phyloP scores from a whole-genome alignment of 2,797 vertebrate species.

The Varecia variegata region DNA sequence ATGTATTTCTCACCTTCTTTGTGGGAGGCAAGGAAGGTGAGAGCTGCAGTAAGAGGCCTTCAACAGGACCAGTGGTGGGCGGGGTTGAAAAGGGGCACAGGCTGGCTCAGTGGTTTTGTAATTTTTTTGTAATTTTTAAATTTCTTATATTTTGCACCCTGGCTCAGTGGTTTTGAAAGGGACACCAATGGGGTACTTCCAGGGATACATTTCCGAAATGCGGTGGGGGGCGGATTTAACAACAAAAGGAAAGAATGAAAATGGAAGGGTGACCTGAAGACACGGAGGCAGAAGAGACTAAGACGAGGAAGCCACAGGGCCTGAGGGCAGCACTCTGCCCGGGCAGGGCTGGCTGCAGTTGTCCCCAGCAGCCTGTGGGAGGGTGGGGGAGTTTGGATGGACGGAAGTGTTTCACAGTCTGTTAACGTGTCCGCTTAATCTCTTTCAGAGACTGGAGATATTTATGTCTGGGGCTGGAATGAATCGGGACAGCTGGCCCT shows the following conservation, averaged over 20 bases:
- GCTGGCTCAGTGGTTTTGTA: neutral
- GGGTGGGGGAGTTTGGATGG: neutral
- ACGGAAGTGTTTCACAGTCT: neutral
- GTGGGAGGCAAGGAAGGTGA: too few relatives aligned
- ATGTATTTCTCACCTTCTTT: neutral
- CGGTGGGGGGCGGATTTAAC: neutral
- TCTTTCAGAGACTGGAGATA: slow-evolving; percentile 88
- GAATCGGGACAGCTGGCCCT: slow-evolving; percentile 95
- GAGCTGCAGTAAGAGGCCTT: neutral
- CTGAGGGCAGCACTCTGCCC: neutral
- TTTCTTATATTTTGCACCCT: too few relatives aligned
- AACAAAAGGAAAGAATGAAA: neutral
- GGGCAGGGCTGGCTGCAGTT: neutral
- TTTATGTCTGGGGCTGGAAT: slow-evolving; percentile 98
- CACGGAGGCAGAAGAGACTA: neutral
- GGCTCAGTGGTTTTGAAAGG: neutral
- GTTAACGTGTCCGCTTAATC: neutral
- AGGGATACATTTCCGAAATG: neutral
- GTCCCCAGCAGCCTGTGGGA: neutral
- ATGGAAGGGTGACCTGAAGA: neutral
- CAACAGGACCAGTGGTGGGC: neutral
- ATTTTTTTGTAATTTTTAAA: neutral
- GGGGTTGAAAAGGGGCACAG: neutral
- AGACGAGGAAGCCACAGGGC: neutral
- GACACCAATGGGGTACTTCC: neutral